These are phyloP conservation scores for Sebastes steindachneri DNA, from an alignment of 2,797 vertebrate species.

Conservation along the genomic window DNA sequence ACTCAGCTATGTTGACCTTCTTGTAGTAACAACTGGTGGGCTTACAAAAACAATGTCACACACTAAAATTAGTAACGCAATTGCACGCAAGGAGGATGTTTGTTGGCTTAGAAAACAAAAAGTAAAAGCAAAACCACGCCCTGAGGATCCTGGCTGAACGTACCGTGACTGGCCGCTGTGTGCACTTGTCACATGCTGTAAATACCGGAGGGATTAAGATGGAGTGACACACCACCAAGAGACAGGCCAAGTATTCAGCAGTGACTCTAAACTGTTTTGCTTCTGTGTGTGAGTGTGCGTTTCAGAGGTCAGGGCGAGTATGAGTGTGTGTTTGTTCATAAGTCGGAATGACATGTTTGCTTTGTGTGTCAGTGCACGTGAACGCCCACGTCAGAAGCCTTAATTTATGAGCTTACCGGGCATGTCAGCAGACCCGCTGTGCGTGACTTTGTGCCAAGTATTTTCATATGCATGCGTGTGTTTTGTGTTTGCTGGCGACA, in stretches of 20 bases:
- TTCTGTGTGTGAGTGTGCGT: constrained; percentile 4
- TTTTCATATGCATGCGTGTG: background rate
- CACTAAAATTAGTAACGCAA: background rate
- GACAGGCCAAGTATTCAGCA: constrained; percentile 23
- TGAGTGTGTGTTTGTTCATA: constrained; percentile 7
- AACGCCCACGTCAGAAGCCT: background rate
- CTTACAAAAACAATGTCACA: background rate
- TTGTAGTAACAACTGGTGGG: background rate
- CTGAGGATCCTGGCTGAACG: background rate
- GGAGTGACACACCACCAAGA: constrained; percentile 18
- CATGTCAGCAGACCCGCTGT: constrained; percentile 15
- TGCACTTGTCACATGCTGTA: constrained; percentile 38
- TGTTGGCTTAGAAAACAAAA: constrained; percentile 7
- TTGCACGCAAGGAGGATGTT: background rate
- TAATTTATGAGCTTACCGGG: constrained; percentile 21
- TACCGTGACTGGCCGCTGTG: background rate
- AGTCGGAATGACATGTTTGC: constrained; percentile 42
- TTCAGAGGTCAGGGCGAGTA: background rate
- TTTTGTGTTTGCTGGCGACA: constrained; percentile 4
- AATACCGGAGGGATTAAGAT: constrained; percentile 43
- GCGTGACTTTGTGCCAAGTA: background rate
- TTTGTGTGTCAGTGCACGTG: constrained; percentile 22
- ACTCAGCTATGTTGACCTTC: background rate
- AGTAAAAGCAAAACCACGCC: background rate
- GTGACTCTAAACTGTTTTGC: constrained; percentile 6